These are phyloP conservation scores for Tarsius wallacei DNA, from an alignment of 2,797 vertebrate genomes.

Conservation along the genomic window DNA sequence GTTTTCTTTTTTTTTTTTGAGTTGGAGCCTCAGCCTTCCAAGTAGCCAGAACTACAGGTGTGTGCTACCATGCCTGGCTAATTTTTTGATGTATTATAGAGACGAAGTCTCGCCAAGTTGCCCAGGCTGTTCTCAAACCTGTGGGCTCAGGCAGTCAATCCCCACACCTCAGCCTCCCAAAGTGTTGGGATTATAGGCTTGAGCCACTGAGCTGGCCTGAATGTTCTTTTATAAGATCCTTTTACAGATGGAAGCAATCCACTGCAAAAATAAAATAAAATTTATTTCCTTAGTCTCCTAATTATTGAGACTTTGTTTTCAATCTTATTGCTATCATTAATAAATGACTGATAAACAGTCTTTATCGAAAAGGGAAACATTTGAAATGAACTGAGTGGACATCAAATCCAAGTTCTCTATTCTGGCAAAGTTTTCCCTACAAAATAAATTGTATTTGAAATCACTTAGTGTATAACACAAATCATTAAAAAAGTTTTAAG, in stretches of 20 bases:
- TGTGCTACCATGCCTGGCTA: too few species aligned
- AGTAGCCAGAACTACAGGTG: too few species aligned
- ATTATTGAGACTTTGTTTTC: constrained; percentile 18
- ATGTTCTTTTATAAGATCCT: not conserved
- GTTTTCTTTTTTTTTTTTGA: too few species aligned
- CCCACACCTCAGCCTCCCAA: too few species aligned
- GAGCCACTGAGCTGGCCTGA: too few species aligned
- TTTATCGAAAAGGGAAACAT: not conserved
- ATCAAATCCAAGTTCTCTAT: not conserved
- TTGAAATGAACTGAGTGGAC: not conserved
- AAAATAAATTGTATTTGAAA: constrained; percentile 1
- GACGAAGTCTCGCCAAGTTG: too few species aligned
- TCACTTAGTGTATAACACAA: not conserved
- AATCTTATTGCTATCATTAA: not conserved
- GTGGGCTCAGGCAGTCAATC: too few species aligned
- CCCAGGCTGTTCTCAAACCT: too few species aligned
- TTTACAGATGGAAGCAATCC: constrained; percentile 13
- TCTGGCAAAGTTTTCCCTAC: not conserved
- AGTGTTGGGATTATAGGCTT: too few species aligned
- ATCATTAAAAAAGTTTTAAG: not conserved
- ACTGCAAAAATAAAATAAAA: not conserved
- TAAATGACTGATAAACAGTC: not conserved
- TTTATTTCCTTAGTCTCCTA: not conserved
- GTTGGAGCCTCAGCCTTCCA: too few species aligned
- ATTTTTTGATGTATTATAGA: too few species aligned